These are phyloP conservation scores for Oscheius myriophilus DNA, from an alignment of 2,888 invertebrate species.

Conservation along the genomic window DNA sequence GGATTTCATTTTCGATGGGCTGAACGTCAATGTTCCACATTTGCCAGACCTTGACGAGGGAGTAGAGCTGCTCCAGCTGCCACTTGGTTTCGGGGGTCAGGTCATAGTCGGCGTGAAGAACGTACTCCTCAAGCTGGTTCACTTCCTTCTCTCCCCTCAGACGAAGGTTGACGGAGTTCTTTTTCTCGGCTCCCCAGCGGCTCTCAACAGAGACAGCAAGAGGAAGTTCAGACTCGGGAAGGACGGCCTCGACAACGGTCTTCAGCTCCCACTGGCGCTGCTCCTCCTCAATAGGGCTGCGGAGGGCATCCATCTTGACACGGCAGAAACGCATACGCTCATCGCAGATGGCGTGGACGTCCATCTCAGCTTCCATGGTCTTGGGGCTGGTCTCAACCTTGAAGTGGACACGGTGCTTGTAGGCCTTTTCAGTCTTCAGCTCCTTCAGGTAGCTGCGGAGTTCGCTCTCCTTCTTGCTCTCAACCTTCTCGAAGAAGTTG, in stretches of 20 bases:
- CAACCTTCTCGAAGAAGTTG: slow-evolving; percentile 33
- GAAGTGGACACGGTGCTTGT: slow-evolving; percentile 41
- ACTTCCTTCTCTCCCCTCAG: slow-evolving; percentile 48
- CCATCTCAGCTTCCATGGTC: slow-evolving; percentile 27
- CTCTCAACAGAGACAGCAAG: background rate
- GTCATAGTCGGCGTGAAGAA: slow-evolving; percentile 43
- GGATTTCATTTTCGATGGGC: background rate
- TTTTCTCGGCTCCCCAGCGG: slow-evolving; percentile 37
- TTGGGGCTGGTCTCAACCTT: slow-evolving; percentile 34
- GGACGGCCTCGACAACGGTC: slow-evolving; percentile 36
- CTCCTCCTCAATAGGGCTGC: slow-evolving; percentile 35
- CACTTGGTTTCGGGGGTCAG: slow-evolving; percentile 32
- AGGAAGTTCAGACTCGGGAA: slow-evolving; percentile 35
- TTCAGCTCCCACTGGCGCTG: slow-evolving; percentile 35
- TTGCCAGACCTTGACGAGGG: slow-evolving; percentile 34
- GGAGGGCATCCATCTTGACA: slow-evolving; percentile 32
- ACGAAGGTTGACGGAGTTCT: slow-evolving; percentile 40
- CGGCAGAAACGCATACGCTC: slow-evolving; percentile 44
- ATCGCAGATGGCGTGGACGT: slow-evolving; percentile 43
- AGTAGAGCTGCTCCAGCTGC: slow-evolving; percentile 31
- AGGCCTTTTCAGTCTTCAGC: slow-evolving; percentile 42
- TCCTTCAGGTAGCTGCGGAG: slow-evolving; percentile 39
- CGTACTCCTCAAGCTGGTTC: slow-evolving; percentile 51
- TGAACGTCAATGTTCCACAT: slow-evolving; percentile 2
- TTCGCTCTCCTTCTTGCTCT: slow-evolving; percentile 25